Conservation (phyloP, 2,797 vertebrate genomes). For the Gallinago stenura region DNA sequence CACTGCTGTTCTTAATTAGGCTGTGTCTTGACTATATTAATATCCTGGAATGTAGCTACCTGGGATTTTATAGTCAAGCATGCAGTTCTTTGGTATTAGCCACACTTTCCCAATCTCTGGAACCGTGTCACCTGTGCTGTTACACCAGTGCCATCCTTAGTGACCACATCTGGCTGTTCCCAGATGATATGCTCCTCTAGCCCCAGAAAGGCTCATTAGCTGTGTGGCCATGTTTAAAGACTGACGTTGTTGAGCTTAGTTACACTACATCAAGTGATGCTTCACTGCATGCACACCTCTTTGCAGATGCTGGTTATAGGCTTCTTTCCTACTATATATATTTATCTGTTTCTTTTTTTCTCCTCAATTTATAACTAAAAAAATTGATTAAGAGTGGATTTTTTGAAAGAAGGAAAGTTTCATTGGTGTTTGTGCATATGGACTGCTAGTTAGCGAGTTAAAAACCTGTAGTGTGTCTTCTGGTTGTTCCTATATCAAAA, state of each 20-base stretch:
- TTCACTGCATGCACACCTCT: accelerated
- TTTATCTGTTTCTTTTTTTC: neutral
- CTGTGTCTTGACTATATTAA: neutral
- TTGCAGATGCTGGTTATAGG: neutral
- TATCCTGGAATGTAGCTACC: neutral
- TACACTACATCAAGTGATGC: neutral
- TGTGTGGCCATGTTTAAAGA: accelerated
- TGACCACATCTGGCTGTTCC: neutral
- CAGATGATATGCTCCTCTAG: neutral
- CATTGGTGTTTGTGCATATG: neutral
- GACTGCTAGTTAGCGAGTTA: neutral
- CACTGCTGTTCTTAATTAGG: constrained; percentile 53
- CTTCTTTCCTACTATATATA: neutral
- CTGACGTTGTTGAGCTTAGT: neutral
- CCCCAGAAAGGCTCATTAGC: neutral
- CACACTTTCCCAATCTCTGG: neutral
- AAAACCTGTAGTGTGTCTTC: neutral
- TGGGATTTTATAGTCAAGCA: neutral
- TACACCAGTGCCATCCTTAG: neutral
- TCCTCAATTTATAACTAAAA: neutral
- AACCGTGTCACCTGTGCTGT: neutral
- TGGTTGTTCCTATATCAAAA: neutral
- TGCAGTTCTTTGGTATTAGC: neutral
- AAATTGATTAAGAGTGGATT: neutral
- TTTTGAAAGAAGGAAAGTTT: neutral